These are phyloP conservation scores for Mesitornis unicolor DNA, from an alignment of 2,113 vertebrate species.

Conservation along the genomic window DNA sequence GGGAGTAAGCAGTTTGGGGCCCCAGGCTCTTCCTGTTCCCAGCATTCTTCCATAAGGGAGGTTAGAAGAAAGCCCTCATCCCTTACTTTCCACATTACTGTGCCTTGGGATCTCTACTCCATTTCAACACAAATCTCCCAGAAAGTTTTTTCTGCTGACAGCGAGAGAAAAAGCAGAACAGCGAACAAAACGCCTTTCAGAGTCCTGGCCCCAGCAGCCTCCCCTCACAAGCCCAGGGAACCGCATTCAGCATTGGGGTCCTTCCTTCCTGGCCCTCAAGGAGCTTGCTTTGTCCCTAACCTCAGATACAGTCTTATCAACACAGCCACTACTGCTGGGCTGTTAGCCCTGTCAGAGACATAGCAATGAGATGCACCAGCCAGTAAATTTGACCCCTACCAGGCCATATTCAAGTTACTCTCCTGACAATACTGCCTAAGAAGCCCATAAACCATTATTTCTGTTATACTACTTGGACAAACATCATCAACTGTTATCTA, in stretches of 20 bases:
- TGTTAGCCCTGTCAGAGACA: background rate
- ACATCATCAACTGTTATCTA: background rate
- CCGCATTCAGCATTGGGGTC: background rate
- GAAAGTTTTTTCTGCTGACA: slow-evolving; percentile 23
- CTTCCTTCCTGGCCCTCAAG: background rate
- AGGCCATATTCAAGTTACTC: background rate
- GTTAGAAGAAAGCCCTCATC: background rate
- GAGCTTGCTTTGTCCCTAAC: background rate
- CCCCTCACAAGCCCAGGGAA: background rate
- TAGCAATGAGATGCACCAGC: background rate
- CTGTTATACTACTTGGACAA: background rate
- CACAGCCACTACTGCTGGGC: background rate
- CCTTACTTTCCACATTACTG: background rate
- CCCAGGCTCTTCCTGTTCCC: background rate
- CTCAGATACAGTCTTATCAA: background rate
- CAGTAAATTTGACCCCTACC: background rate
- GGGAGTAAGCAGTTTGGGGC: background rate
- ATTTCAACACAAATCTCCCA: slow-evolving; percentile 19
- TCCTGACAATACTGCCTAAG: background rate
- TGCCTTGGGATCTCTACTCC: background rate
- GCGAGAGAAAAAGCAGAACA: background rate
- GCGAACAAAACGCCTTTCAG: background rate
- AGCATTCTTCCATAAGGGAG: background rate
- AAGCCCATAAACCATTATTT: background rate
- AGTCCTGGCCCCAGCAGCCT: background rate